Base-by-base conservation (phyloP, 1,140 invertebrate genomes). In the Pseudomyrmex gracilis region DNA sequence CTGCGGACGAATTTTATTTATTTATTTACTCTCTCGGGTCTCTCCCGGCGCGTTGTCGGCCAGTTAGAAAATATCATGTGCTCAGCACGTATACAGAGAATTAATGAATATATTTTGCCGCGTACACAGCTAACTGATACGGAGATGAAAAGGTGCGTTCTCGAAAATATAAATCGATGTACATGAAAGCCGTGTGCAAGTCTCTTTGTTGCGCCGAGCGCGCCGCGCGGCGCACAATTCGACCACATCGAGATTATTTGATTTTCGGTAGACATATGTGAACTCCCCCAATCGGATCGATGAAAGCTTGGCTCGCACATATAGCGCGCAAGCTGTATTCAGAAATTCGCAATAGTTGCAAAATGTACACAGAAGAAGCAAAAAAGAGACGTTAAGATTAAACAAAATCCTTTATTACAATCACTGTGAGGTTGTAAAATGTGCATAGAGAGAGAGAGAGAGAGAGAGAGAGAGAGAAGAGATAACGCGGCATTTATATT, bases 241-340 rank as follows among this genome's bases (percentile, higher is more conserved):
- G 22, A 17, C 45, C 55, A 67, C 58, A 71, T 22, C 60, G 55
- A 87, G 73, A 90, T 90, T 82, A 87, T 87, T 87, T 82, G 78
- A 66, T 89, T 89, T 85, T 55, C 77, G 78, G 24, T 85, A 57
- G 57, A 66, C 43, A 82, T 82, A 85, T 60, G 15, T 20, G 10
- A 60, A 73, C 47, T n/a, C n/a, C n/a, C n/a, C n/a, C 24, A 66
- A 77, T 55, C 64, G 57, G 66, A 49, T 83, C 85, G 66, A 55
- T 45, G 4, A 78, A 78, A 51, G 17, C 45, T 57, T 47, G 43
- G 71, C 67, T 34, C 34, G 34, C 34, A 5, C 34, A 34, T 34
- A 34, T 7, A 34, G 34, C 34, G 7, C 5, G 7, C 34, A 7
- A 34, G 34, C 5, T 34, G 7, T 34, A 34, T 34, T 34, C 34